Percentiles rank a stretch among this genome's conserved stretches.
Evolutionary conservation across 2,797 vertebrate genomes (phyloP).

Genomic region (Iguana delicatissima): DNA sequence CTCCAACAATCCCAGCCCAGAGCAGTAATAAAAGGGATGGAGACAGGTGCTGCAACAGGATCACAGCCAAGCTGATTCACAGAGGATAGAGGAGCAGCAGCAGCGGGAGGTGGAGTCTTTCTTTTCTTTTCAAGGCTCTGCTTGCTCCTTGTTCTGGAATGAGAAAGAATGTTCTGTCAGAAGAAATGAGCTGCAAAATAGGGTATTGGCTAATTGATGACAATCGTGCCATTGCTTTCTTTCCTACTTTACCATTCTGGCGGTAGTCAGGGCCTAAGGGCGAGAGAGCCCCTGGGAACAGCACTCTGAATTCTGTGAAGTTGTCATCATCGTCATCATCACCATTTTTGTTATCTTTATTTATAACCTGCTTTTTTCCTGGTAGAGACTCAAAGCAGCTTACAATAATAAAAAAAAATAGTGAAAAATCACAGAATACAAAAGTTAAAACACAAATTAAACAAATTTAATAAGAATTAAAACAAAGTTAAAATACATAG

Average conservation of each 20-base stretch:
- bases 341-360: too few relatives aligned
- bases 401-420: too few relatives aligned
- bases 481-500: too few relatives aligned
- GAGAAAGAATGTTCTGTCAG: neutral
- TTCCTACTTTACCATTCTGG: neutral
- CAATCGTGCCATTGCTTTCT: too few relatives aligned
- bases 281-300: neutral
- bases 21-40: conserved; percentile 27
- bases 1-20: conserved; percentile 30
- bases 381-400: too few relatives aligned
- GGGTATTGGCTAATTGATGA: neutral
- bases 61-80: conserved; percentile 11
- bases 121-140: neutral
- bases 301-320: neutral
- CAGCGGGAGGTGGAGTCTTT: neutral
- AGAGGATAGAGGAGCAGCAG: neutral
- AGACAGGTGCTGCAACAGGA: conserved; percentile 17
- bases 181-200: neutral
- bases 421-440: too few relatives aligned
- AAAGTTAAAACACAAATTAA: too few relatives aligned
- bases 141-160: neutral
- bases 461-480: too few relatives aligned
- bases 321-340: too few relatives aligned
- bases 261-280: too few relatives aligned
- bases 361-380: too few relatives aligned